Percentiles rank a stretch among this genome's conserved stretches.
Conservation (phyloP, 2,113 vertebrate species). For the Myotis brandtii region DNA sequence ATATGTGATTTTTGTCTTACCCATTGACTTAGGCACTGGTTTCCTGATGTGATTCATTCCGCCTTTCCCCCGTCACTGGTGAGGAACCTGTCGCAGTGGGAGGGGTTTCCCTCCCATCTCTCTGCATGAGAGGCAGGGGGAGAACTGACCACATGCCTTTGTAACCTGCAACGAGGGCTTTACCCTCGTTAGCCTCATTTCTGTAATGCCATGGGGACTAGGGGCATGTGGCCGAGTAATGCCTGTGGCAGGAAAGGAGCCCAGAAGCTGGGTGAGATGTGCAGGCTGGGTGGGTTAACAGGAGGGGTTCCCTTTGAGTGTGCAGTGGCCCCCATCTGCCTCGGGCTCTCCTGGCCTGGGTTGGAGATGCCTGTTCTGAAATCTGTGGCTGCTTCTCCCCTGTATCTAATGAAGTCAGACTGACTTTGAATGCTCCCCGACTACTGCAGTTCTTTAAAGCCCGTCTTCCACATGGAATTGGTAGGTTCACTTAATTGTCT, state of each 20-base stretch:
- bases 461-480: constrained; percentile 50
- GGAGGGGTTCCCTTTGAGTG: not conserved
- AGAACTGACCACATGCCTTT: not conserved
- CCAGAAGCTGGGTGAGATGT: not conserved
- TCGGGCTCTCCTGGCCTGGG: not conserved
- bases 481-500: constrained; percentile 68
- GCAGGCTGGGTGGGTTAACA: not conserved
- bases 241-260: not conserved
- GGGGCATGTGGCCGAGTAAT: fast-evolving
- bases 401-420: constrained; percentile 39
- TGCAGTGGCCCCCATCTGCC: not conserved
- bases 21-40: not conserved
- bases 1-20: not conserved
- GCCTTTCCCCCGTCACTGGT: not conserved
- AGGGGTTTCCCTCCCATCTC: too few species aligned
- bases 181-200: not conserved
- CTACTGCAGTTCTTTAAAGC: constrained; percentile 40
- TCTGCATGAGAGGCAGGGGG: not conserved
- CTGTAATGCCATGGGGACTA: not conserved
- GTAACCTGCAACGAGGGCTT: not conserved
- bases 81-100: not conserved
- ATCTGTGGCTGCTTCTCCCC: not conserved
- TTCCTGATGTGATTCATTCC: not conserved
- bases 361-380: not conserved
- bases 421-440: not conserved